Evolutionary conservation across 1,140 invertebrate species (phyloP), one percentile per base, ranked within the genome.

Genomic region (Pseudomyrmex cubaensis): DNA sequence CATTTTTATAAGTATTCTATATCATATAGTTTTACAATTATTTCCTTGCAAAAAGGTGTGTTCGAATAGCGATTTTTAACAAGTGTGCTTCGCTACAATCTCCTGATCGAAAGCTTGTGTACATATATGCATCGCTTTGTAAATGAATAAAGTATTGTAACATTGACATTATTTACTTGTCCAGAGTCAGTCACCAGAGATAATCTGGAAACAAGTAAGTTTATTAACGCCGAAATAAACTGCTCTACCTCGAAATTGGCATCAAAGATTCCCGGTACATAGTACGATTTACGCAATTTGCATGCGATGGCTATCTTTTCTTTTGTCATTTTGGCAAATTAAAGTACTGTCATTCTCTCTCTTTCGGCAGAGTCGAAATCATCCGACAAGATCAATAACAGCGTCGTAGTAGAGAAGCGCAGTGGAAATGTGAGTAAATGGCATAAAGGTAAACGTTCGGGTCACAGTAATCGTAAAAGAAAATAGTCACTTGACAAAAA

Each of bases 381-480:
- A 35, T 9, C n/a, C 15, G 52, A 72, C 1, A 73, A 78, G 20
- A 50, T 50, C 10, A 74, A 35, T 20, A 83, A 87, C 10, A 76
- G 62, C 15, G 59, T 75, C 50, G 44, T 83, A 9, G 2, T 52
- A 2, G 48, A 76, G 74, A 90, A 82, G 87, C 85, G 20, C 74
- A 44, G 61, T 7, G 66, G 67, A 35, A 85, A 85, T 56, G 17
- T 56, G 35, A 69, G 52, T 35, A 89, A 89, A 50, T 63, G 66
- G 46, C 82, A 78, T 20, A 89, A 88, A 66, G 70, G 88, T 54
- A 88, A 90, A 88, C 84, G 86, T 48, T 62, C 62, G 66, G 87
- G 59, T 72, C 78, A 85, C 13, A 73, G 89, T 15, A 89, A 86
- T 88, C 91, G 92, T 64, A 93, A 90, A 80, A 93, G 90, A 90